These are phyloP conservation scores for Labrus mixtus DNA, from an alignment of 2,113 vertebrate genomes.

Conservation along the genomic window DNA sequence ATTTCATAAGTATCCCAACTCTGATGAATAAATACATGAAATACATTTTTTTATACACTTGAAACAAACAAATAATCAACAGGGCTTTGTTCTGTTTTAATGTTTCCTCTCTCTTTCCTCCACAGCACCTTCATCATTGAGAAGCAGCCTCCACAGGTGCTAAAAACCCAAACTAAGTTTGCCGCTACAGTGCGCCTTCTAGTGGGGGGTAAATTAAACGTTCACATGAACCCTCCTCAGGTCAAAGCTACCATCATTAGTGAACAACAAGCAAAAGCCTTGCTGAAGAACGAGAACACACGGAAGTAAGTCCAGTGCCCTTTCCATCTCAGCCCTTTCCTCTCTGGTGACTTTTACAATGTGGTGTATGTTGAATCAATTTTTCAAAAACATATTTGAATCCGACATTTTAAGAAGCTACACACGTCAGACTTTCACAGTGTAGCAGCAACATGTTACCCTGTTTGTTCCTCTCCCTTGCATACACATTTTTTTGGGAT, in stretches of 20 bases:
- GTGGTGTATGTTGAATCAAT: not conserved
- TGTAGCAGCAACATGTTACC: not conserved
- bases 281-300: conserved; percentile 93
- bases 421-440: not conserved
- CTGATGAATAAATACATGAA: not conserved
- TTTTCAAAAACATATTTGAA: not conserved
- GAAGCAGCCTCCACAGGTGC: conserved; percentile 97
- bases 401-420: not conserved
- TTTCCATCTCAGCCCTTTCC: not conserved
- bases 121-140: conserved; percentile 98
- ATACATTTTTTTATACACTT: not conserved
- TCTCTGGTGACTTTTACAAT: not conserved
- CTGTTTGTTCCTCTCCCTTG: not conserved
- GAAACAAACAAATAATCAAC: not conserved
- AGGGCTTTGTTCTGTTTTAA: not conserved
- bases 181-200: conserved; percentile 95
- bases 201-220: conserved; percentile 96
- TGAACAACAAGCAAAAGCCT: conserved; percentile 93
- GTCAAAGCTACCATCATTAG: conserved; percentile 99
- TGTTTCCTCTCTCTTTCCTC: conserved; percentile 21
- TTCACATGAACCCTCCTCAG: conserved; percentile 98
- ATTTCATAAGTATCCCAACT: not conserved
- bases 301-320: conserved; percentile 85
- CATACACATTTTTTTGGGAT: not conserved
- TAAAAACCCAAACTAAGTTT: conserved; percentile 98